phyloP scores from a whole-genome alignment of 2,888 invertebrate genomes.

The Melinaea marsaeus region DNA sequence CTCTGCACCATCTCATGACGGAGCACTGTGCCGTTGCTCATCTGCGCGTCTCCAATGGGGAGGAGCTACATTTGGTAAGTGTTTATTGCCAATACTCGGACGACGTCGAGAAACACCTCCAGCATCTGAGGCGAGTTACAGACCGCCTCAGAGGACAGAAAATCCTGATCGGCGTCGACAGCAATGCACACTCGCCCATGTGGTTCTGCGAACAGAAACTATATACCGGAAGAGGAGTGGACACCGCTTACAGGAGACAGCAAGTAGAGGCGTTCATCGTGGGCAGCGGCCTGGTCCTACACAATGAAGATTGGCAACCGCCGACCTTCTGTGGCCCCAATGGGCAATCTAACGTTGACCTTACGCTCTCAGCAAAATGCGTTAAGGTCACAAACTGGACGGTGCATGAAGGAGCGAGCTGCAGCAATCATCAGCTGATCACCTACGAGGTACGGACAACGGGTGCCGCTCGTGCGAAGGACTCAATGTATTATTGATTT shows the following conservation, averaged over 20 bases:
- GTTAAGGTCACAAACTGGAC: background rate
- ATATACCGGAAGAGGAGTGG: slow-evolving; percentile 17
- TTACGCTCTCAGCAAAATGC: slow-evolving; percentile 13
- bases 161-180: slow-evolving; percentile 18
- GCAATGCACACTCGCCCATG: slow-evolving; percentile 29
- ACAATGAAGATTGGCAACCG: slow-evolving; percentile 15
- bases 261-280: slow-evolving; percentile 24
- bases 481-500: no score
- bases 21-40: no score
- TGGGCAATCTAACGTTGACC: slow-evolving; percentile 24
- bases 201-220: slow-evolving; percentile 22
- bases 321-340: slow-evolving; percentile 21
- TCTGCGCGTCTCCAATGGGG: no score
- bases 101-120: background rate
- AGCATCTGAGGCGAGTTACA: background rate
- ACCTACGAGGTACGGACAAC: no score
- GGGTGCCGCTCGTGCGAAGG: no score
- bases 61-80: no score
- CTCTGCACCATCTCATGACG: no score
- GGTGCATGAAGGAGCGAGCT: slow-evolving; percentile 2
- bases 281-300: slow-evolving; percentile 4
- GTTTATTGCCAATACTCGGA: no score
- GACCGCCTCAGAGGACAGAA: no score
- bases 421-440: no score
- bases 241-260: slow-evolving; percentile 11